Evolutionary conservation across 1,140 invertebrate species (phyloP), one percentile per base, ranked within the genome.

Genomic region (Atta colombica): DNA sequence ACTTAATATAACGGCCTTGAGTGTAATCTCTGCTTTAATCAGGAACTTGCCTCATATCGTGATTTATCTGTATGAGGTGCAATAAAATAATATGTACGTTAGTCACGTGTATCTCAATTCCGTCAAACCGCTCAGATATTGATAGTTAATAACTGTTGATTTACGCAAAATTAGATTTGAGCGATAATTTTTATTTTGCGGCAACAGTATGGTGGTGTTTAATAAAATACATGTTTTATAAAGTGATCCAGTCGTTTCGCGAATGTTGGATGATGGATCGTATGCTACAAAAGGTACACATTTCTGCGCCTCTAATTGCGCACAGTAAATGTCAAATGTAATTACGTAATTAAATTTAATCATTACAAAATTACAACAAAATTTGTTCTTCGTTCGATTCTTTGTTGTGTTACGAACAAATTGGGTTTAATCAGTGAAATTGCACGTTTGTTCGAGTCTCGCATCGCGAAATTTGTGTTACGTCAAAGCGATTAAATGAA

Each of bases 1-100:
- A 84, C 69, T 84, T 84, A 74, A 84, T 75, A 63, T 21, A 25
- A 31, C 69, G 28, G 28, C 80, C 80, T 84, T 75, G 80, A 61
- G 25, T 39, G 69, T 74, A 75, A 61, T 74, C 77, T 71, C 55
- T 60, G 69, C 69, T 75, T 28, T 84, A 75, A 84, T 74, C 68
- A 49, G 68, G 53, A 49, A 82, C 39, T 71, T 75, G 55, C 39
- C 39, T 82, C 69, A 39, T 74, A 74, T 61, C 80, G 39, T n/a
- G 18, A 75, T 51, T 84, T 84, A 84, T 84, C 80, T 58, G 2
- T n/a, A 58, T 18, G 39, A 35, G 69, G 55, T 61, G 18, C 25
- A 74, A 84, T 84, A 75, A 84, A 75, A 74, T 74, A 61, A 82
- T 60, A 31, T 45, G 39, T 51, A 60, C 53, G 21, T 74, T 25